phyloP scores from a whole-genome alignment of 2,888 invertebrate species.

The Habroteleia sp. region DNA sequence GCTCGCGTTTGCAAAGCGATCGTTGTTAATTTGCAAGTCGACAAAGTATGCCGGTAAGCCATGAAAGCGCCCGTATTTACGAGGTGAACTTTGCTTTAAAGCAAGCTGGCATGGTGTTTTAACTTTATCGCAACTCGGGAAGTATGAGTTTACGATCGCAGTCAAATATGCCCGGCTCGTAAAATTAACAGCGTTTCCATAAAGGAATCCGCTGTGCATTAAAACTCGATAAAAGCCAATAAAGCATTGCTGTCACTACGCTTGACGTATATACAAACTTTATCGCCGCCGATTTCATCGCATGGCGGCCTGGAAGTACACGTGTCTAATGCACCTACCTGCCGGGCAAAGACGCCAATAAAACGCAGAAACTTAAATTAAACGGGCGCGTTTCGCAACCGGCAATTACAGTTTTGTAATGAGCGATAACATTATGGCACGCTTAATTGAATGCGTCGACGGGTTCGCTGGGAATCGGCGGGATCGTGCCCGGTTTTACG shows the following conservation, averaged over 20 bases:
- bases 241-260: constrained; percentile 55
- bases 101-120: constrained; percentile 71
- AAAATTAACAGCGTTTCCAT: constrained; percentile 80
- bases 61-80: constrained; percentile 71
- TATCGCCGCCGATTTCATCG: constrained; percentile 43
- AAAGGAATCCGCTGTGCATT: constrained; percentile 76
- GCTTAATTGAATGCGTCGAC: constrained; percentile 30
- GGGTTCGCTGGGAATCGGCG: too few species aligned
- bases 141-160: constrained; percentile 78
- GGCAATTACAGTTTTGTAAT: constrained; percentile 8
- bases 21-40: constrained; percentile 50
- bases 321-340: constrained; percentile 51
- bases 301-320: constrained; percentile 29
- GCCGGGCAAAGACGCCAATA: constrained; percentile 18
- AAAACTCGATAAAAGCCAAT: constrained; percentile 71
- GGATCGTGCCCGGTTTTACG: too few species aligned
- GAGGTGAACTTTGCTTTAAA: constrained; percentile 75
- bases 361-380: constrained; percentile 5
- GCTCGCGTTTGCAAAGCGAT: constrained; percentile 22
- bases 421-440: constrained; percentile 19
- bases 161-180: constrained; percentile 77
- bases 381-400: constrained; percentile 7
- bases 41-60: constrained; percentile 55
- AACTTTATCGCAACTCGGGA: constrained; percentile 76
- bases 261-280: constrained; percentile 54